Percentiles rank a stretch among this genome's conserved stretches.
Evolutionary conservation across 1,140 invertebrate species (phyloP).

Genomic region (Cydia amplana): DNA sequence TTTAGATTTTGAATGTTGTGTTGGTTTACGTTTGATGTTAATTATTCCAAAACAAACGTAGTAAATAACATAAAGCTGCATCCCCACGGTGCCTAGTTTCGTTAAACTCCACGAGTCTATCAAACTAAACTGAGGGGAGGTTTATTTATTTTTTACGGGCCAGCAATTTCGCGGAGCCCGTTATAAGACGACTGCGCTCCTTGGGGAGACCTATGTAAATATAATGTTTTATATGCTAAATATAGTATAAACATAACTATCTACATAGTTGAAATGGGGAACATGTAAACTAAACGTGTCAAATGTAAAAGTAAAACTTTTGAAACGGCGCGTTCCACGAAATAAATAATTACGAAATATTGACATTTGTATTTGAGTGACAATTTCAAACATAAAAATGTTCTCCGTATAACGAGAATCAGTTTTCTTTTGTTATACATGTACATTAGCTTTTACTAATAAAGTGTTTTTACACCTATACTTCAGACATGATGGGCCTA

Average conservation of each 20-base stretch:
- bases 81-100: background rate
- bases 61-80: conserved; percentile 14
- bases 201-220: conserved; percentile 17
- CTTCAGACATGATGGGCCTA: too few relatives aligned
- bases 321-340: too few relatives aligned
- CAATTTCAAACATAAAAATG: too few relatives aligned
- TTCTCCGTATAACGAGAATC: too few relatives aligned
- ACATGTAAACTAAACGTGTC: background rate
- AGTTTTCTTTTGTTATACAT: too few relatives aligned
- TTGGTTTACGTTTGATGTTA: background rate
- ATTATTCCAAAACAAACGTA: background rate
- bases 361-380: too few relatives aligned
- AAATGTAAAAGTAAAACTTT: background rate
- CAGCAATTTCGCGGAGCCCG: background rate
- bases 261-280: background rate
- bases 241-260: background rate
- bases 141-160: conserved; percentile 31
- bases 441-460: too few relatives aligned
- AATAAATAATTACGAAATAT: too few relatives aligned
- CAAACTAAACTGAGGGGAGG: conserved; percentile 19
- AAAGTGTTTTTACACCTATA: too few relatives aligned
- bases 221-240: conserved; percentile 2
- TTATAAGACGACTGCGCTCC: conserved; percentile 20
- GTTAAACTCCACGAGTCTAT: conserved; percentile 1
- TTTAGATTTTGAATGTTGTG: too few relatives aligned